These are phyloP conservation scores for Cnemophilus loriae DNA, from an alignment of 2,113 vertebrate species.

Conservation along the genomic window DNA sequence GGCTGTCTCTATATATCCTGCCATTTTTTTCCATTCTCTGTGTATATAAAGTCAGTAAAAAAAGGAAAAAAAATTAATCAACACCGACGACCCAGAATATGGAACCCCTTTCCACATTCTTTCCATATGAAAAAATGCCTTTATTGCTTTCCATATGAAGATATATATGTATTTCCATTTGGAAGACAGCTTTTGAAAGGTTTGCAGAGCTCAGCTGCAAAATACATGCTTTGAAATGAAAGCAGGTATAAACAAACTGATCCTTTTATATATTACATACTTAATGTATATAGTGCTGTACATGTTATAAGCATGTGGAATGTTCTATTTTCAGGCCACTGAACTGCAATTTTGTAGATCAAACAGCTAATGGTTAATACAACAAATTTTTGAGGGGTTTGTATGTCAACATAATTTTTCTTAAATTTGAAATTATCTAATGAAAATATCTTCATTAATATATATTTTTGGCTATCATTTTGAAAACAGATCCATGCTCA, in stretches of 20 bases:
- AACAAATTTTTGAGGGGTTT: background rate
- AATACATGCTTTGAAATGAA: background rate
- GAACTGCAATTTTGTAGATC: background rate
- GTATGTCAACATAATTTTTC: background rate
- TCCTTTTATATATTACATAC: background rate
- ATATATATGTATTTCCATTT: background rate
- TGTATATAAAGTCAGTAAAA: background rate
- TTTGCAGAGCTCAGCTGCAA: background rate
- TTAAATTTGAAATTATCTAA: background rate
- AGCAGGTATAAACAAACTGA: background rate
- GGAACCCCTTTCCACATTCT: background rate
- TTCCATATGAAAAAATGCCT: background rate
- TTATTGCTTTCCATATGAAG: background rate
- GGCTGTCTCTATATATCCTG: background rate
- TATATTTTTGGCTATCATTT: background rate
- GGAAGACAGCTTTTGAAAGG: background rate
- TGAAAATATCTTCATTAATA: background rate
- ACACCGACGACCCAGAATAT: background rate
- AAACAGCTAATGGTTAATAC: background rate
- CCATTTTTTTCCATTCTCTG: background rate
- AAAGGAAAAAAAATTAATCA: background rate
- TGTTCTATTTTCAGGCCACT: background rate
- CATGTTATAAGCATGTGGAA: background rate
- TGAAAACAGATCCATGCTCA: background rate
- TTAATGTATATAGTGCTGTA: background rate